Evolutionary conservation across 2,888 invertebrate species (phyloP).

Genomic region (Drosophila multiciliata): DNA sequence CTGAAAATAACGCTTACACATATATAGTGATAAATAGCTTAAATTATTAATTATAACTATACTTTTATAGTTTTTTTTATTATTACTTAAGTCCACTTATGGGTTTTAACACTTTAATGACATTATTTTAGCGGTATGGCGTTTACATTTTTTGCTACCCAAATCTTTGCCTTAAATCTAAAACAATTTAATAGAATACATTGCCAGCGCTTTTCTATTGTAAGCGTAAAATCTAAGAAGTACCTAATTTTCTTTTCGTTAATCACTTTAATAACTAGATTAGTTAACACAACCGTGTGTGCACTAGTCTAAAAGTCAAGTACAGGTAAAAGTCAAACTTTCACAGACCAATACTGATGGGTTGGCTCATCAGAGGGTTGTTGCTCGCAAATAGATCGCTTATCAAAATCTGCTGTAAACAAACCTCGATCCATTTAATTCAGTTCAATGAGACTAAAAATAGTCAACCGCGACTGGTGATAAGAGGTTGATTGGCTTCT

Average conservation of each 20-base stretch:
- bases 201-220: background rate
- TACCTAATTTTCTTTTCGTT: slow-evolving; percentile 16
- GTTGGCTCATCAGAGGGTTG: slow-evolving; percentile 14
- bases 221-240: background rate
- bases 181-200: background rate
- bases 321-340: slow-evolving; percentile 38
- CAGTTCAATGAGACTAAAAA: slow-evolving; percentile 26
- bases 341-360: background rate
- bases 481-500: slow-evolving; percentile 2
- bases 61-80: no score
- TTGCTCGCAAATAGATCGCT: slow-evolving; percentile 19
- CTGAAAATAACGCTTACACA: background rate
- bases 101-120: background rate
- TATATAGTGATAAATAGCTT: background rate
- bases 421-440: slow-evolving; percentile 32
- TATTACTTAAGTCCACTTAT: background rate
- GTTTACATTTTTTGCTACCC: background rate
- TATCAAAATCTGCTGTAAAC: slow-evolving; percentile 66
- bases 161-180: background rate
- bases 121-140: background rate
- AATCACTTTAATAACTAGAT: slow-evolving; percentile 32
- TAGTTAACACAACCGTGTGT: slow-evolving; percentile 25
- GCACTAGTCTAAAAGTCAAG: slow-evolving; percentile 65
- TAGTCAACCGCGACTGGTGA: slow-evolving; percentile 13
- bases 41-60: background rate